Conservation (phyloP, 2,888 invertebrate species). For the Subacronicta megacephala region DNA sequence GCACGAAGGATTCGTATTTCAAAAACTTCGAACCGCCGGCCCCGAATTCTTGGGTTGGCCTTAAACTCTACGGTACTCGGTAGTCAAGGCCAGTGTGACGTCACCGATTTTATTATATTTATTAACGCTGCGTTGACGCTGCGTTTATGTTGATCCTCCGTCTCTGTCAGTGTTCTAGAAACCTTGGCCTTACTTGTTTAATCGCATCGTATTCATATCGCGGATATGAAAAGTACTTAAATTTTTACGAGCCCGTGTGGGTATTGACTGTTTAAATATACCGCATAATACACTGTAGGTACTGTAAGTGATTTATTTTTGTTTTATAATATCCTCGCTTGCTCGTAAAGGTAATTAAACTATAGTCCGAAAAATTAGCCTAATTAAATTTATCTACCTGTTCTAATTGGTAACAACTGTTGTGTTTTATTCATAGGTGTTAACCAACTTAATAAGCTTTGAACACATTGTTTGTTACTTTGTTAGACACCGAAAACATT, state of each 20-base stretch:
- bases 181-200: slow-evolving; percentile 41
- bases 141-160: slow-evolving; percentile 18
- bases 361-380: slow-evolving; percentile 18
- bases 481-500: not conserved
- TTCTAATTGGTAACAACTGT: slow-evolving; percentile 6
- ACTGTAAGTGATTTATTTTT: slow-evolving; percentile 42
- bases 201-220: slow-evolving; percentile 21
- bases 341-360: slow-evolving; percentile 26
- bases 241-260: slow-evolving; percentile 37
- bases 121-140: slow-evolving; percentile 39
- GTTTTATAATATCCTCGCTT: slow-evolving; percentile 28
- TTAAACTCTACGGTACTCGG: slow-evolving; percentile 38
- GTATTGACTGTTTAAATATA: slow-evolving; percentile 50
- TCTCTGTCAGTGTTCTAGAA: slow-evolving; percentile 16
- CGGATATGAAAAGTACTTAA: slow-evolving; percentile 40
- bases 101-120: slow-evolving; percentile 29
- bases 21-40: slow-evolving; percentile 21
- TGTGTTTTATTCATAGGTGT: not conserved
- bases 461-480: slow-evolving; percentile 9
- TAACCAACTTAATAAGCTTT: slow-evolving; percentile 4
- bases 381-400: slow-evolving; percentile 12
- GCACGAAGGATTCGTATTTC: slow-evolving; percentile 28
- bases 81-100: slow-evolving; percentile 45
- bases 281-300: slow-evolving; percentile 37
- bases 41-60: slow-evolving; percentile 29